Evolutionary conservation across 2,888 invertebrate genomes (phyloP).

Genomic region (Tromatobia lineatoria): DNA sequence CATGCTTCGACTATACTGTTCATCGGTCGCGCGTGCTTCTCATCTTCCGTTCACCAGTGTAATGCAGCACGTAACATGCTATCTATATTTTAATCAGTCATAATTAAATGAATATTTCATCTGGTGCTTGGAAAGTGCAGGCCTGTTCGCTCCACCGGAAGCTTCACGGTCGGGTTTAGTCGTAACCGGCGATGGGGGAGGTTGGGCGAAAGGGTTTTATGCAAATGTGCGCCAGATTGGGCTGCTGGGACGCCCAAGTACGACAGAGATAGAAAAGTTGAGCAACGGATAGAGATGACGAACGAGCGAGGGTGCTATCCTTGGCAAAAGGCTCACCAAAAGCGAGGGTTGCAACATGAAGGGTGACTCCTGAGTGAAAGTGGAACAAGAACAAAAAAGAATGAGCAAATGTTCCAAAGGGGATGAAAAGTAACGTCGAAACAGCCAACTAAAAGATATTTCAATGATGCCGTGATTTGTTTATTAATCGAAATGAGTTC

Average conservation of each 20-base stretch:
- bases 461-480: conserved; percentile 74
- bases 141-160: conserved; percentile 17
- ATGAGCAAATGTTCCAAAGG: conserved; percentile 33
- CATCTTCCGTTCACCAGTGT: conserved; percentile 66
- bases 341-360: conserved; percentile 44
- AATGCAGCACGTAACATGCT: conserved; percentile 80
- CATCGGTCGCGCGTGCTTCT: conserved; percentile 37
- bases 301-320: conserved; percentile 64
- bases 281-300: conserved; percentile 51
- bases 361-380: conserved; percentile 42
- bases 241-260: conserved; percentile 53
- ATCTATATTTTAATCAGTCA: conserved; percentile 83
- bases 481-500: conserved; percentile 71
- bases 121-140: conserved; percentile 71
- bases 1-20: neutral
- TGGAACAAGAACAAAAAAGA: conserved; percentile 35
- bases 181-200: conserved; percentile 56
- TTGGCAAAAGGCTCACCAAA: conserved; percentile 47
- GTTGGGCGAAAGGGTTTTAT: conserved; percentile 76
- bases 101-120: conserved; percentile 84
- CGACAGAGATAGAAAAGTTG: conserved; percentile 49
- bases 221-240: conserved; percentile 81
- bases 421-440: conserved; percentile 26
- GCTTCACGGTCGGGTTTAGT: conserved; percentile 57
- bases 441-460: conserved; percentile 60